These are phyloP conservation scores for Aplochiton taeniatus DNA, from an alignment of 2,797 vertebrate genomes.

Conservation along the genomic window DNA sequence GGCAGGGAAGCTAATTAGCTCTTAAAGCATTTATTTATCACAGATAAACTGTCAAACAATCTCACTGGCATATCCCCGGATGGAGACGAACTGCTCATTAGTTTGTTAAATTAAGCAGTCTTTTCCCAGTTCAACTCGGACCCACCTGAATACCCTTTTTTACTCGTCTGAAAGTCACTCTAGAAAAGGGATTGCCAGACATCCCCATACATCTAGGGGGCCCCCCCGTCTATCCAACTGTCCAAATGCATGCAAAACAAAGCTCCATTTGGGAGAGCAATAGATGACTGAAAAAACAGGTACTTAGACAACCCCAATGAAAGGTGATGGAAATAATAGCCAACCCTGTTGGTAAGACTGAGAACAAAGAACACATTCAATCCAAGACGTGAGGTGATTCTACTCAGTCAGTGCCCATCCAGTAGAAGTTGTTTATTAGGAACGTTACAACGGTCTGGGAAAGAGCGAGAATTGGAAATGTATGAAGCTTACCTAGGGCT, in stretches of 20 bases:
- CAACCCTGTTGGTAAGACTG: no score
- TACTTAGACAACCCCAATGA: no score
- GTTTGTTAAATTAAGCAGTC: conserved; percentile 80
- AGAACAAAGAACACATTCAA: no score
- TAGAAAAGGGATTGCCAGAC: neutral
- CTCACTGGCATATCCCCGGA: conserved; percentile 75
- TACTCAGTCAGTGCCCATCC: conserved; percentile 40
- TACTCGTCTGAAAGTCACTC: conserved; percentile 13
- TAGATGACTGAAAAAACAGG: no score
- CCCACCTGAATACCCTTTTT: neutral
- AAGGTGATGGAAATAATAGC: no score
- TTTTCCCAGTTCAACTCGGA: conserved; percentile 61
- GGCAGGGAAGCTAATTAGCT: conserved; percentile 76
- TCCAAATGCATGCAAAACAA: no score
- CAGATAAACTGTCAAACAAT: conserved; percentile 84
- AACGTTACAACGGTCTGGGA: no score
- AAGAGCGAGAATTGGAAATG: no score
- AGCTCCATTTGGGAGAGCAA: no score
- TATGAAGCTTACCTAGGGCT: neutral
- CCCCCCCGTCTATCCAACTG: no score
- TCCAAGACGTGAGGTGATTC: conserved; percentile 25
- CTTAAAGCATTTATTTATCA: conserved; percentile 82
- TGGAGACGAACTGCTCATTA: conserved; percentile 81
- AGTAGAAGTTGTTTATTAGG: neutral
- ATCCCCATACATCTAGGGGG: neutral